phyloP scores from a whole-genome alignment of 2,888 invertebrate genomes.

The Leistus spinibarbis region DNA sequence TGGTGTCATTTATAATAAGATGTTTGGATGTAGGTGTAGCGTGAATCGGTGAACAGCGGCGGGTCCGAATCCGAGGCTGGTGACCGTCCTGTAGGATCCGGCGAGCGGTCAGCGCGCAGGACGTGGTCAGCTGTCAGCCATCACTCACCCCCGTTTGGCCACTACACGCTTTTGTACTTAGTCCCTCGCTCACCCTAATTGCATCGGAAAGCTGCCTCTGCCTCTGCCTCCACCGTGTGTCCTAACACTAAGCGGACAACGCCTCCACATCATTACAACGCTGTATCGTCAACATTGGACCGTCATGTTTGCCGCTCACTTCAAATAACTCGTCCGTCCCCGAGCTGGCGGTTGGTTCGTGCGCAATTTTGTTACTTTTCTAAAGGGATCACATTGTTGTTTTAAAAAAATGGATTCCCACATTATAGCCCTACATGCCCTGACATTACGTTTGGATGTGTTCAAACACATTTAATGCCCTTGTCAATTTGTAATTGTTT shows the following conservation, averaged over 20 bases:
- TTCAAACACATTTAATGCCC: conserved; percentile 28
- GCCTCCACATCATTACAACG: not conserved
- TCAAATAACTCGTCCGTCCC: not conserved
- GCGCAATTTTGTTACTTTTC: conserved; percentile 45
- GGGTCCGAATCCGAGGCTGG: not conserved
- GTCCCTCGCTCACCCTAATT: conserved; percentile 57
- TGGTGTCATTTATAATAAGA: not conserved
- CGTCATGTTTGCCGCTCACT: conserved; percentile 25
- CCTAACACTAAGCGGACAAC: conserved; percentile 12
- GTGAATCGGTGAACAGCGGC: conserved; percentile 18
- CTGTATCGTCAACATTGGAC: not conserved
- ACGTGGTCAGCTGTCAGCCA: conserved; percentile 58
- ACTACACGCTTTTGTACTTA: conserved; percentile 61
- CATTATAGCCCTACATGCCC: not conserved
- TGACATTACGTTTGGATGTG: not conserved
- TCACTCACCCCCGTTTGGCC: conserved; percentile 58
- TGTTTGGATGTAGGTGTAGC: conserved; percentile 4
- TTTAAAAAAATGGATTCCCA: conserved; percentile 44
- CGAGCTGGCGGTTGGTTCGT: not conserved
- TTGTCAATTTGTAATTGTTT: conserved; percentile 38
- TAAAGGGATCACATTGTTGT: conserved; percentile 45
- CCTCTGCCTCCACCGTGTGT: not conserved
- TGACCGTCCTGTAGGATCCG: conserved; percentile 21
- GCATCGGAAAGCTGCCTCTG: conserved; percentile 53
- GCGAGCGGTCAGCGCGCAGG: conserved; percentile 25